phyloP scores from a whole-genome alignment of 2,888 invertebrate genomes.

The Torymus texanus region DNA sequence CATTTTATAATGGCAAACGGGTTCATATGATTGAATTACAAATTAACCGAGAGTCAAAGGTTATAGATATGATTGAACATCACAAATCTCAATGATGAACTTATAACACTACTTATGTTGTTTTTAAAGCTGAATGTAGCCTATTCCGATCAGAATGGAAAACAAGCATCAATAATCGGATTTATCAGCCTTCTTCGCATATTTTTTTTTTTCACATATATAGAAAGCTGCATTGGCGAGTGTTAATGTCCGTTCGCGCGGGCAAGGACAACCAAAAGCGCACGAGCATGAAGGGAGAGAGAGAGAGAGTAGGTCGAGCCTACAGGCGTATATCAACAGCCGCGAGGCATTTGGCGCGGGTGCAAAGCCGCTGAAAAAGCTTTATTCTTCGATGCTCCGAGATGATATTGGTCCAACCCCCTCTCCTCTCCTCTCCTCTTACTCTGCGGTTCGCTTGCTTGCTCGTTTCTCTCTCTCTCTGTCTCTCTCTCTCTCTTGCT shows the following conservation, averaged over 20 bases:
- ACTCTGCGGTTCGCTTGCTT: neutral
- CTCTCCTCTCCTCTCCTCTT: neutral
- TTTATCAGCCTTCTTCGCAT: neutral
- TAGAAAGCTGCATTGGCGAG: neutral
- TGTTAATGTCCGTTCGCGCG: conserved; percentile 25
- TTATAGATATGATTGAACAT: too few relatives aligned
- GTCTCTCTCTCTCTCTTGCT: neutral
- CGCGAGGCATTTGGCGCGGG: conserved; percentile 43
- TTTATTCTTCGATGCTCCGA: conserved; percentile 41
- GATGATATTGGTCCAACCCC: conserved; percentile 42
- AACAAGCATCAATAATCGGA: conserved; percentile 27
- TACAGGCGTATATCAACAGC: conserved; percentile 35
- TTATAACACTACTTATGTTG: too few relatives aligned
- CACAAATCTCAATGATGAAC: too few relatives aligned
- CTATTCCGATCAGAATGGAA: conserved; percentile 10
- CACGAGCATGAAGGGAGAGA: conserved; percentile 3
- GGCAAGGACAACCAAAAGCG: neutral
- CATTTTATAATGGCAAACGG: too few relatives aligned
- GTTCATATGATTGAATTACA: too few relatives aligned
- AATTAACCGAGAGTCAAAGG: too few relatives aligned
- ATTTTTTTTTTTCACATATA: conserved; percentile 6
- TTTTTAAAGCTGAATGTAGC: too few relatives aligned
- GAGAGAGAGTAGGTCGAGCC: conserved; percentile 4
- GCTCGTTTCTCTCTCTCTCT: neutral
- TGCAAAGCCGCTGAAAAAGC: conserved; percentile 46